Evolutionary conservation across 2,888 invertebrate genomes (phyloP), one percentile per base, ranked within the genome.

Genomic region (Orthosia gothica): DNA sequence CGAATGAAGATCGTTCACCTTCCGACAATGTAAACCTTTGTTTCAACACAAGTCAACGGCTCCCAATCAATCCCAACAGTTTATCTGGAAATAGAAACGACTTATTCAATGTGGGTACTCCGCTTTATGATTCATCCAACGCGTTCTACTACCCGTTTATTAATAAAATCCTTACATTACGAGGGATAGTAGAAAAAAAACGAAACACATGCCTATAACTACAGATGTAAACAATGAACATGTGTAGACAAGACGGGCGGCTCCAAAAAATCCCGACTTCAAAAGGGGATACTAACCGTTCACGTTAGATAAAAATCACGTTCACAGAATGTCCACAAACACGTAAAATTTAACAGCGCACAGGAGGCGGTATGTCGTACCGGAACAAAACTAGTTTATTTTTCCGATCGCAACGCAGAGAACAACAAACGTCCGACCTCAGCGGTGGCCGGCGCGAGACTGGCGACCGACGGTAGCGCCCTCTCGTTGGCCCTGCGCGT

Each of bases 11-110:
- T 90, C 95, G 94, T 95, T 96, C 95, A 95, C 95, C 95, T 95
- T 93, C 92, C 89, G 91, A 94, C 94, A 94, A 94, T 92, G 94
- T 92, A 94, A 93, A 94, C 93, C 95, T 96, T 95, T 95, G 96
- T 95, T 95, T 94, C 92, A 92, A 94, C 92, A 92, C 92, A 93
- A 95, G 93, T 93, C 94, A 94, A 94, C 94, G 94, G 92, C 94
- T 93, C 93, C 93, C 91, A 94, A 94, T 94, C 95, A 95, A 95
- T 94, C 93, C 93, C 93, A 93, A 93, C 93, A 93, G 93, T 94
- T 94, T 94, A 96, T 96, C 96, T 96, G 96, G 92, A 96, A 96
- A 96, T 95, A 96, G 95, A 96, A 95, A 94, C 93, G 94, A 91
- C 94, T 93, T 91, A 94, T 95, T 95, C 91, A 95, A 93, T 95